Evolutionary conservation across 2,888 invertebrate genomes (phyloP), one percentile per base, ranked within the genome.

Genomic region (Acleris holmiana): DNA sequence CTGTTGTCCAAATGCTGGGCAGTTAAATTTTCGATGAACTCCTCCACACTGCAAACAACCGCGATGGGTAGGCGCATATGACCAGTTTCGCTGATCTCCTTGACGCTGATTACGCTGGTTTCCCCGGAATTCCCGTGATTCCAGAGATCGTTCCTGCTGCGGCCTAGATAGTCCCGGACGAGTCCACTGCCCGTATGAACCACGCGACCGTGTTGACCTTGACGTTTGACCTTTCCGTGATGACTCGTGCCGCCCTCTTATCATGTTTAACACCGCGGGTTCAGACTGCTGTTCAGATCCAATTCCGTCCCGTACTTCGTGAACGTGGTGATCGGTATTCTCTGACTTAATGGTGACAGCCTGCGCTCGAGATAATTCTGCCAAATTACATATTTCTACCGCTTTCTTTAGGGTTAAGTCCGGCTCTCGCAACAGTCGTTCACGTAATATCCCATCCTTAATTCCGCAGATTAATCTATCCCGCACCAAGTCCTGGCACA

Each of bases 311-410:
- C 19, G 3, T 19, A 48, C 2, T 19, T 18, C 48, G 8, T 48
- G 48, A 8, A 48, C 40, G 17, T 58, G 29, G 2, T 48, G 48
- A 35, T 48, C 57, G 3, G 49, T 35, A 23, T 29, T 58, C 10
- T 58, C 58, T 18, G 58, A 21, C 40, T 58, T 60, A 7, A 44
- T 23, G 5, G 60, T 51, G 13, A 50, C 60, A 8, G 60, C 60
- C 25, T 51, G 60, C 15, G 51, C 44, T 15, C 51, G 50, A 29
- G 60, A 60, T 29, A 60, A 29, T 40, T 60, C 51, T 7, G 60
- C 60, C 10, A 60, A 51, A 44, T 60, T 51, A 17, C 60, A 51
- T 7, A 60, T 44, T 4, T 25, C 51, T 13, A 51, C 23, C 6
- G 51, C 50, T 18, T 60, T 60, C 0, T 7, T 23, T 44, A 60